phyloP scores from a whole-genome alignment of 2,797 vertebrate species.

The Pteropus rufus region DNA sequence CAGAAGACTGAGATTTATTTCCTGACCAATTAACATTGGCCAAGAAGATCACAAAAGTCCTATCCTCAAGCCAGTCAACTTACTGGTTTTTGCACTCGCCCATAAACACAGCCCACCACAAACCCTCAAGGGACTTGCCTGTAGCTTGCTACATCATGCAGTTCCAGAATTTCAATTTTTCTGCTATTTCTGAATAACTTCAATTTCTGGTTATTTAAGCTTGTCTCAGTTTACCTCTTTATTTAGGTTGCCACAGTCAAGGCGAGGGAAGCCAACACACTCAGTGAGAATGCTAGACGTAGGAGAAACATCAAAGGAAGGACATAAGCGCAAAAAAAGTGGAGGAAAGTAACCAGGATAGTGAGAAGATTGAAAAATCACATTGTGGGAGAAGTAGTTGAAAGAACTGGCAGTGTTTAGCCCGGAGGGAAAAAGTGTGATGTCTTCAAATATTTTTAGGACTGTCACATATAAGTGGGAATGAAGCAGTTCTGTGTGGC shows the following conservation, averaged over 20 bases:
- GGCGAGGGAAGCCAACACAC: neutral
- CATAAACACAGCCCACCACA: neutral
- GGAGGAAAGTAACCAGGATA: neutral
- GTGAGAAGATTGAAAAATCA: neutral
- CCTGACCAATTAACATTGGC: neutral
- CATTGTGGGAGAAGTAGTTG: neutral
- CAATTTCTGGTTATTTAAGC: neutral
- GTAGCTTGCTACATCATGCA: neutral
- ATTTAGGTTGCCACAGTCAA: neutral
- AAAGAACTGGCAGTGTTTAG: neutral
- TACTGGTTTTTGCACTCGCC: neutral
- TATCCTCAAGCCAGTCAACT: neutral
- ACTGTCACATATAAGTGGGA: neutral
- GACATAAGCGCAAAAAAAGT: neutral
- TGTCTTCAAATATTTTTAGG: slow-evolving; percentile 14
- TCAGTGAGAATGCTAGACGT: neutral
- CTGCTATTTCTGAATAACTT: neutral
- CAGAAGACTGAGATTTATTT: neutral
- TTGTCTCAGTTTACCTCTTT: neutral
- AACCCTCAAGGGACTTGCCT: neutral
- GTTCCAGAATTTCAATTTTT: neutral
- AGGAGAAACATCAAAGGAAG: neutral
- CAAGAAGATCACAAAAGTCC: neutral
- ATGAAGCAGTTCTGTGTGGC: neutral
- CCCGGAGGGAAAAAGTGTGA: neutral